Evolutionary conservation across 1,140 invertebrate genomes (phyloP).

Genomic region (Drosophila littoralis): DNA sequence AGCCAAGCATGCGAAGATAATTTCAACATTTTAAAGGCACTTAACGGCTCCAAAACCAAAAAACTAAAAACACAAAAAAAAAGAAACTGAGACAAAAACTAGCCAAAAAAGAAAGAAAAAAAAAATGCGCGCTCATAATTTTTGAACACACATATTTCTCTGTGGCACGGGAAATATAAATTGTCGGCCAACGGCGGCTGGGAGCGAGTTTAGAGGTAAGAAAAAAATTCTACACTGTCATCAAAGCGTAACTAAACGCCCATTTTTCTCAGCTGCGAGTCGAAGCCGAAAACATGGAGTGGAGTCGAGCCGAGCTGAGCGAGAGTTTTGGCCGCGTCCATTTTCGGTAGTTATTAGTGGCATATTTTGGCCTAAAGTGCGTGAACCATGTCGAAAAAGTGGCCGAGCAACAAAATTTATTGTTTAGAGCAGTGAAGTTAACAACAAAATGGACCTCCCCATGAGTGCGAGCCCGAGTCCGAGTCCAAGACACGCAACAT

Average conservation of each 20-base stretch:
- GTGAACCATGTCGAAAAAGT: constrained; percentile 79
- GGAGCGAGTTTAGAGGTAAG: constrained; percentile 1
- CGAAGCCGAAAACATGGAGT: constrained; percentile 39
- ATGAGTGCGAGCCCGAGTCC: constrained; percentile 35
- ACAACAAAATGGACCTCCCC: constrained; percentile 82
- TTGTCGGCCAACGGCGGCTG: constrained; percentile 40
- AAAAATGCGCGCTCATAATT: constrained; percentile 36
- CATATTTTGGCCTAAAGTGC: constrained; percentile 83
- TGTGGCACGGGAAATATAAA: constrained; percentile 77
- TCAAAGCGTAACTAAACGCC: constrained; percentile 83
- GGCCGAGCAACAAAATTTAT: constrained; percentile 76
- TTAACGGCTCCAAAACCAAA: constrained; percentile 45
- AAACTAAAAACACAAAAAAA: background rate
- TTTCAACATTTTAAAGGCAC: constrained; percentile 76
- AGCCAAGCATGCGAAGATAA: constrained; percentile 65
- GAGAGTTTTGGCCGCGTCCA: constrained; percentile 41
- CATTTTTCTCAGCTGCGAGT: constrained; percentile 77
- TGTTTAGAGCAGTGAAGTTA: constrained; percentile 71
- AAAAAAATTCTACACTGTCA: constrained; percentile 78
- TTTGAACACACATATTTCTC: constrained; percentile 36
- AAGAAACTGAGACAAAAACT: constrained; percentile 10
- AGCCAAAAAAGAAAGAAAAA: constrained; percentile 34
- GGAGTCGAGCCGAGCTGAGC: background rate
- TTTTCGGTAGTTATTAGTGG: constrained; percentile 83
- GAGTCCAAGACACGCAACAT: constrained; percentile 60